Evolutionary conservation across 2,888 invertebrate genomes (phyloP).

Genomic region (Sturmia bella): DNA sequence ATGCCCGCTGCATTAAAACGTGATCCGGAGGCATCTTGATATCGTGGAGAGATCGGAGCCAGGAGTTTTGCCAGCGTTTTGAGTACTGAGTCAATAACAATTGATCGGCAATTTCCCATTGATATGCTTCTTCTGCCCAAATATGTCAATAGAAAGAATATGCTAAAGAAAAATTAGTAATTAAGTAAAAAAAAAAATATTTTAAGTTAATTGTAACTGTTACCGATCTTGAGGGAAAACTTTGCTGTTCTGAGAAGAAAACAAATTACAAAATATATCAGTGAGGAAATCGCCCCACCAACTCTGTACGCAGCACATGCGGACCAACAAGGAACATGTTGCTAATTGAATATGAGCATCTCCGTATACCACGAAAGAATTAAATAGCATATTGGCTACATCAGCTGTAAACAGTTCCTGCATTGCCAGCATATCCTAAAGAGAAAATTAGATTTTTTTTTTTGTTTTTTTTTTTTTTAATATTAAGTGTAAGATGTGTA

Average conservation of each 20-base stretch:
- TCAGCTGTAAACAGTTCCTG: conserved; percentile 81
- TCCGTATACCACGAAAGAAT: conserved; percentile 89
- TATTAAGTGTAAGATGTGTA: too few species aligned
- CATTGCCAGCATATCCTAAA: conserved; percentile 79
- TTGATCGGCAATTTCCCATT: conserved; percentile 84
- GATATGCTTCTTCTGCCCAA: conserved; percentile 91
- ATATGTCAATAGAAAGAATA: conserved; percentile 93
- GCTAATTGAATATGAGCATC: conserved; percentile 90
- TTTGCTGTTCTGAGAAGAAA: conserved; percentile 89
- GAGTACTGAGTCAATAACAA: conserved; percentile 85
- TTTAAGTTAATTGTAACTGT: conserved; percentile 42
- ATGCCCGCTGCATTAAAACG: conserved; percentile 52
- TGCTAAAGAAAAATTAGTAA: conserved; percentile 82
- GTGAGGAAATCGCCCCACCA: conserved; percentile 97
- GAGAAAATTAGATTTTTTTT: background rate
- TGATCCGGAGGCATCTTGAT: conserved; percentile 75
- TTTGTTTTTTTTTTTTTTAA: background rate
- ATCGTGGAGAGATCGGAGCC: conserved; percentile 83
- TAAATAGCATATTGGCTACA: conserved; percentile 86
- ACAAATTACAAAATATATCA: conserved; percentile 89
- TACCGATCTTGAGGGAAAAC: conserved; percentile 94
- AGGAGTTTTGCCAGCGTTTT: conserved; percentile 84
- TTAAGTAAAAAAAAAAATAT: background rate
- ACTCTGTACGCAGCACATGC: conserved; percentile 86
- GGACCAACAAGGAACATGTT: conserved; percentile 89